Evolutionary conservation across 2,113 vertebrate species (phyloP).

Genomic region (Aphyosemion australe): DNA sequence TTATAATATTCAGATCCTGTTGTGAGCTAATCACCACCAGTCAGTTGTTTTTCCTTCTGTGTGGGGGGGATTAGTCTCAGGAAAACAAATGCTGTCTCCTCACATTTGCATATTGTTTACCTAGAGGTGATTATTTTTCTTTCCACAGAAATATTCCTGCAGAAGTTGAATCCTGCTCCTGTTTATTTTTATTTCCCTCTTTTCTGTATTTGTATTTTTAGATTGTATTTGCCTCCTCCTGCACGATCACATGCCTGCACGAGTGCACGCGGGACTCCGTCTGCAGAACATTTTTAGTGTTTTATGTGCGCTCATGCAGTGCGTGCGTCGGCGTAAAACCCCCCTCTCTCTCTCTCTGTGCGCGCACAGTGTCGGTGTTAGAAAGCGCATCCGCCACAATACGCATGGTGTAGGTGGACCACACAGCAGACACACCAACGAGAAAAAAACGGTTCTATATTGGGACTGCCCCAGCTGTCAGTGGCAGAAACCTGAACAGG

Average conservation of each 20-base stretch:
- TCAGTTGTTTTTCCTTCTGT: slow-evolving; percentile 13
- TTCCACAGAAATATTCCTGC: neutral
- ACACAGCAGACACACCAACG: slow-evolving; percentile 37
- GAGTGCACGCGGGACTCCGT: neutral
- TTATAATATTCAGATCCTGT: slow-evolving; percentile 63
- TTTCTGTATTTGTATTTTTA: too few species aligned
- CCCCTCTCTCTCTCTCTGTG: neutral
- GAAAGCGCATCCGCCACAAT: slow-evolving; percentile 42
- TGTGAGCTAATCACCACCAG: slow-evolving; percentile 26
- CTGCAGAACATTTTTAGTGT: slow-evolving; percentile 2
- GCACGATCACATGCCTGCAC: neutral
- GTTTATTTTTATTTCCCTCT: neutral
- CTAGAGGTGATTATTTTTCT: neutral
- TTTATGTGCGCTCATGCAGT: slow-evolving; percentile 1
- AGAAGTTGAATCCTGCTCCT: neutral
- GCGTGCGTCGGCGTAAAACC: slow-evolving; percentile 37
- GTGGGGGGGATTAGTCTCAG: slow-evolving; percentile 36
- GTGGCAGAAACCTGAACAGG: slow-evolving; percentile 73
- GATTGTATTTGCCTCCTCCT: too few species aligned
- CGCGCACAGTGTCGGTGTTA: slow-evolving; percentile 28
- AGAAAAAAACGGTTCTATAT: slow-evolving; percentile 70
- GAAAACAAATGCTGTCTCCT: slow-evolving; percentile 34
- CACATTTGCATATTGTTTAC: slow-evolving; percentile 9
- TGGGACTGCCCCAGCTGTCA: slow-evolving; percentile 66
- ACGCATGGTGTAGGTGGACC: slow-evolving; percentile 41